Evolutionary conservation across 37 sponge, comb jelly and placozoan genomes (phyloP).

Genomic region (Trichoplax adhaerens): DNA sequence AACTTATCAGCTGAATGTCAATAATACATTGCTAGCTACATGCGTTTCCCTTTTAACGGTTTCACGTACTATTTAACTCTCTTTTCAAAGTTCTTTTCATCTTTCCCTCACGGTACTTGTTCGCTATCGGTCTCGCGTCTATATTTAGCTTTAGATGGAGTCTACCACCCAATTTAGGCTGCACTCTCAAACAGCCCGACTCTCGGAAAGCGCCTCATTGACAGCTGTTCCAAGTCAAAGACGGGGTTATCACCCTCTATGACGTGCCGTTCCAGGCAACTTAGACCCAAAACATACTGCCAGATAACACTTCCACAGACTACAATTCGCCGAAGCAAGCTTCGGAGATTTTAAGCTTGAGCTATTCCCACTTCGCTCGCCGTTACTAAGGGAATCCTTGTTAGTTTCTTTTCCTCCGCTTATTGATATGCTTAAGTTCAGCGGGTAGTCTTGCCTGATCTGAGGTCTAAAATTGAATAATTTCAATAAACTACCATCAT

Average conservation of each 20-base stretch:
- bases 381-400: conserved; percentile 80
- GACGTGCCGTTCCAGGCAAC: conserved; percentile 51
- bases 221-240: conserved; percentile 1
- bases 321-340: conserved; percentile 30
- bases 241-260: conserved; percentile 71
- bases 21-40: conserved; percentile 7
- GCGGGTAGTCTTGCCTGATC: conserved; percentile 65
- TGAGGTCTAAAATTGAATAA: conserved; percentile 40
- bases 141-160: conserved; percentile 51
- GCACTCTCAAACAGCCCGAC: conserved; percentile 77
- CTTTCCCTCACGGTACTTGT: conserved; percentile 27
- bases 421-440: conserved; percentile 86
- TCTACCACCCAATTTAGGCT: conserved; percentile 69
- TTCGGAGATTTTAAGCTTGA: conserved; percentile 53
- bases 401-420: conserved; percentile 84
- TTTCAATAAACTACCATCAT: no score
- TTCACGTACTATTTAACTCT: conserved; percentile 60
- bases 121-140: conserved; percentile 21
- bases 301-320: conserved; percentile 16
- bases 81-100: conserved; percentile 75
- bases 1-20: no score
- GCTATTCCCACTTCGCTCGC: conserved; percentile 79
- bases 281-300: conserved; percentile 11
- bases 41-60: conserved; percentile 47
- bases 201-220: conserved; percentile 24